Evolutionary conservation across 2,888 invertebrate species (phyloP), one percentile per base, ranked within the genome.

Genomic region (Sphinx pinastri): DNA sequence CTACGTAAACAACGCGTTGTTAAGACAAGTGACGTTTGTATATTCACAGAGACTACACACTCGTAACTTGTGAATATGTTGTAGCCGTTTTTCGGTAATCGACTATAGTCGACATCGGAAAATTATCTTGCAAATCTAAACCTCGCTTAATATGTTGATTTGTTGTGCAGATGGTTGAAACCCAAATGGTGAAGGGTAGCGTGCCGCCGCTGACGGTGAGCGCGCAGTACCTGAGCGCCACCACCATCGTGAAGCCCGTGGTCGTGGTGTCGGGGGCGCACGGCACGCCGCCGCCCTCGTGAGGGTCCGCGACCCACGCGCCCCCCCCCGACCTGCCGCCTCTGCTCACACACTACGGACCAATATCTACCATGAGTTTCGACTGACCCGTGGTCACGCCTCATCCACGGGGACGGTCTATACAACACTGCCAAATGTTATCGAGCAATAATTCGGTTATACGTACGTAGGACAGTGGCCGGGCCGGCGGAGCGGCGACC

Each of bases 201-300:
- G 94, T 95, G 72, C 91, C 95, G 72, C 95, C 96, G 79, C 95
- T 96, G 71, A 90, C 96, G 70, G 95, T 96, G 74, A 95, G 95
- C 88, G 95, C 96, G 76, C 96, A 96, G 90, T 96, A 96, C 88
- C 90, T 95, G 71, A 94, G 95, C 84, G 92, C 95, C 49, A 92
- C 95, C 63, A 92, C 95, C 72, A 91, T 96, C 71, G 95, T 96
- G 67, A 96, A 96, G 85, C 96, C 96, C 1, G 95, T 96, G 60
- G 96, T 96, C 69, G 96, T 96, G 71, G 96, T 96, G 72, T 87
- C 87, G 45, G 79, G 83, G 73, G 81, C 88, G 49, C 84, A 78
- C 76, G 76, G 80, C 78, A 70, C 77, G 70, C 79, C 75, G 38
- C 72, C 75, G 70, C 73, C 76, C 76, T 75, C 80, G 78, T 82